phyloP scores from a whole-genome alignment of 1,140 invertebrate species.

The Drosophila ficusphila region DNA sequence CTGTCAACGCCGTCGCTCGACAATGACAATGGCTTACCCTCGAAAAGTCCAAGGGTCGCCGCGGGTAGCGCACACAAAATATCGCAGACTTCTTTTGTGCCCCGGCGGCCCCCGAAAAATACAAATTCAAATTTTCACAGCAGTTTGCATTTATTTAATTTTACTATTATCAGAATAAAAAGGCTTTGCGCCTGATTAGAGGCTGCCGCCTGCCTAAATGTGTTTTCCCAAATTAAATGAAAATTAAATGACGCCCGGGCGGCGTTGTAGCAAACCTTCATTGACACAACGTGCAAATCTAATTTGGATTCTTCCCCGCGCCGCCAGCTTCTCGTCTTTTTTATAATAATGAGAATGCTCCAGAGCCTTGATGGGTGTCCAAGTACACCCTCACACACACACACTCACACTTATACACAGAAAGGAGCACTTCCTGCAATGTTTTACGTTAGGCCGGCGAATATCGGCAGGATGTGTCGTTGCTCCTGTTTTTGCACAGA shows the following conservation, averaged over 20 bases:
- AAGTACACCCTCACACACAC: conserved; percentile 6
- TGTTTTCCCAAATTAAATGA: conserved; percentile 66
- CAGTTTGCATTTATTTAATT: conserved; percentile 80
- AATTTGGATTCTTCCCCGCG: conserved; percentile 49
- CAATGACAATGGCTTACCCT: conserved; percentile 75
- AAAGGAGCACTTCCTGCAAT: conserved; percentile 30
- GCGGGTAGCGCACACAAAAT: conserved; percentile 61
- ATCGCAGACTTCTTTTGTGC: conserved; percentile 67
- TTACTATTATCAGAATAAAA: conserved; percentile 79
- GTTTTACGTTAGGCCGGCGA: conserved; percentile 40
- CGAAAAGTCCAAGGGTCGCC: conserved; percentile 19
- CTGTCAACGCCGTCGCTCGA: conserved; percentile 70
- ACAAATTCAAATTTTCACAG: conserved; percentile 63
- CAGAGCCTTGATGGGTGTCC: conserved; percentile 46
- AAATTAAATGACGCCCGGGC: conserved; percentile 52
- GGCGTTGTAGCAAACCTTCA: conserved; percentile 30
- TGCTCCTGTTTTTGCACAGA: conserved; percentile 3
- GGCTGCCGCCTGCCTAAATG: conserved; percentile 36
- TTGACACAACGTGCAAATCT: conserved; percentile 56
- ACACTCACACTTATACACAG: not conserved
- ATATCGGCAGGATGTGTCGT: conserved; percentile 73
- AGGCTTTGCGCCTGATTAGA: conserved; percentile 80
- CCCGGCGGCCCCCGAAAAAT: conserved; percentile 9
- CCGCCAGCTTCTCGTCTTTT: conserved; percentile 41
- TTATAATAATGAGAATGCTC: conserved; percentile 53